These are phyloP conservation scores for Leistus spinibarbis DNA, from an alignment of 2,888 invertebrate genomes.

Conservation along the genomic window DNA sequence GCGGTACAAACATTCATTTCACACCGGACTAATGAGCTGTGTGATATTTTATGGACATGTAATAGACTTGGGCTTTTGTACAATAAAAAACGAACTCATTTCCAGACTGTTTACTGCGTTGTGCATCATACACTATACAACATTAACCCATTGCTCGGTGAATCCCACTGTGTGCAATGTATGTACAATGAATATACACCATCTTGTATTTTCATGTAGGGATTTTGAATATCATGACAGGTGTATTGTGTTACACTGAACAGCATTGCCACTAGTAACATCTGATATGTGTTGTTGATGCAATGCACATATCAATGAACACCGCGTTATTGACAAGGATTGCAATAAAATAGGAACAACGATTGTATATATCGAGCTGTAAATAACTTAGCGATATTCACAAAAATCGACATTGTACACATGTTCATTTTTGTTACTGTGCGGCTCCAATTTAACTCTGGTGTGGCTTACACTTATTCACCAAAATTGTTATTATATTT, in stretches of 20 bases:
- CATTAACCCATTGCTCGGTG: not conserved
- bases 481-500: too few relatives aligned
- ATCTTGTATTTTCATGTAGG: not conserved
- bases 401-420: too few relatives aligned
- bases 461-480: too few relatives aligned
- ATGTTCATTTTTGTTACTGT: too few relatives aligned
- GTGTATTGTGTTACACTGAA: slow-evolving; percentile 14
- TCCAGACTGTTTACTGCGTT: slow-evolving; percentile 21
- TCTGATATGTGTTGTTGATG: not conserved
- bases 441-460: too few relatives aligned
- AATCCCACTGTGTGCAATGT: not conserved
- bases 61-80: slow-evolving; percentile 16
- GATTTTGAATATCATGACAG: slow-evolving; percentile 14
- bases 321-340: not conserved
- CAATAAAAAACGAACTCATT: slow-evolving; percentile 25
- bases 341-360: not conserved
- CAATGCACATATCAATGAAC: not conserved
- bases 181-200: slow-evolving; percentile 1
- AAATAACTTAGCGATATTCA: too few relatives aligned
- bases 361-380: not conserved
- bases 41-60: slow-evolving; percentile 30
- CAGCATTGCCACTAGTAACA: not conserved
- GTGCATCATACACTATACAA: not conserved
- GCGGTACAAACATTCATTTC: slow-evolving; percentile 14
- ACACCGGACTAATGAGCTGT: slow-evolving; percentile 26